These are phyloP conservation scores for Diadumene lineata DNA, from an alignment of 92 coral and sea anemone species.

Conservation along the genomic window DNA sequence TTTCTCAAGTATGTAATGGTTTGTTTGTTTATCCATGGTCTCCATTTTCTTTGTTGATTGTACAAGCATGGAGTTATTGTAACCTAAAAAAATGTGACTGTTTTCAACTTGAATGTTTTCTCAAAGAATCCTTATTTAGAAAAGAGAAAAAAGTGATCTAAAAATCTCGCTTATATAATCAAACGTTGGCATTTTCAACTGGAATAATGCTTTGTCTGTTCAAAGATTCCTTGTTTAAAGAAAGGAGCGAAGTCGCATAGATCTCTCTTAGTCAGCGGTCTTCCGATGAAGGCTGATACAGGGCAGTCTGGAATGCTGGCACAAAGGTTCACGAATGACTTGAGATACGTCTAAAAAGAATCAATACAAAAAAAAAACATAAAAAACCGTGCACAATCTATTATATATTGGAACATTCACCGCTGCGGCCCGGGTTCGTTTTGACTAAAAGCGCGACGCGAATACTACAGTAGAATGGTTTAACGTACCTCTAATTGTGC, in stretches of 20 bases:
- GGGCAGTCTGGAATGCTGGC: constrained; percentile 88
- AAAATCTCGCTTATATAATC: background rate
- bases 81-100: background rate
- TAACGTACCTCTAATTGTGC: constrained; percentile 86
- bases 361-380: too few relatives aligned
- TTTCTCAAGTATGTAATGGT: too few relatives aligned
- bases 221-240: constrained; percentile 98
- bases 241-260: constrained; percentile 92
- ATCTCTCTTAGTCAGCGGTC: constrained; percentile 86
- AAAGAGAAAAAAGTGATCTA: background rate
- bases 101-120: background rate
- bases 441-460: too few relatives aligned
- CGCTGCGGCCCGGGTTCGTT: too few relatives aligned
- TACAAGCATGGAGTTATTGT: background rate
- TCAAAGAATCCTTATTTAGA: background rate
- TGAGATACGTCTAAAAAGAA: constrained; percentile 73
- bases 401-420: too few relatives aligned
- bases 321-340: constrained; percentile 81
- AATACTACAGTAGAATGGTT: background rate
- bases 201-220: constrained; percentile 91
- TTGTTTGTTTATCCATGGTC: too few relatives aligned
- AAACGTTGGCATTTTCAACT: constrained; percentile 38
- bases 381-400: too few relatives aligned
- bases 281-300: constrained; percentile 78
- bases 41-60: background rate